Base-by-base conservation (phyloP, 2,113 vertebrate species). In the Garra rufa region DNA sequence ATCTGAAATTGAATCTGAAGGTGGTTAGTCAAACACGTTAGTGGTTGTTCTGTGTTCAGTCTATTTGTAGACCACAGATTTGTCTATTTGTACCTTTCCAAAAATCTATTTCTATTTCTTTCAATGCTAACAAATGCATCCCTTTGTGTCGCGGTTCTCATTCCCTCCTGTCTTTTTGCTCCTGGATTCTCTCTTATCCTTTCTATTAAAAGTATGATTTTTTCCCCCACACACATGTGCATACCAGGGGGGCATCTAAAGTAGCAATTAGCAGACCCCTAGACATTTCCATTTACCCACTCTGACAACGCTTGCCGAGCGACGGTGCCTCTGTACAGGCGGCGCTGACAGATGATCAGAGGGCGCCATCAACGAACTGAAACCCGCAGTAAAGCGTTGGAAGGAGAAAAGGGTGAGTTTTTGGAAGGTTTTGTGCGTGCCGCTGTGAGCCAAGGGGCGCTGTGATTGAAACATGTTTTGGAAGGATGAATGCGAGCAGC, bases 241-340 rank as follows among this genome's bases (percentile, higher is more conserved):
- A 41, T 79, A 24, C 75, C 82, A 81, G 71, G 26, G 67, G 24
- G 77, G 75, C 43, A 82, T 87, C 73, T 75, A 74, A 85, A 76
- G 80, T 38, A 85, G 67, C 59, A 87, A 89, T 89, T 87, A 89
- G 57, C 70, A 83, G 83, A 78, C 65, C 83, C 63, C 74, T 52
- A 80, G 80, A 83, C n/a, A 52, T 70, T 85, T 81, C 67, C 84
- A 78, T 77, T 83, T 82, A 85, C 13, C 77, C 38, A 21, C 76
- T 63, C 77, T 52, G 63, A 59, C 65, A 85, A 83, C 38, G 46
- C 61, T 30, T 74, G 10, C 26, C 48, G 81, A 78, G 67, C 24
- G 55, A 57, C n/a, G n/a, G 57, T 52, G 28, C 13, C 52, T 52
- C 24, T 46, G 50, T 69, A 28, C 69, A 52, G 65, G 55, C 69